These are phyloP conservation scores for Notocelia uddmanniana DNA, from an alignment of 2,888 invertebrate species.

Conservation along the genomic window DNA sequence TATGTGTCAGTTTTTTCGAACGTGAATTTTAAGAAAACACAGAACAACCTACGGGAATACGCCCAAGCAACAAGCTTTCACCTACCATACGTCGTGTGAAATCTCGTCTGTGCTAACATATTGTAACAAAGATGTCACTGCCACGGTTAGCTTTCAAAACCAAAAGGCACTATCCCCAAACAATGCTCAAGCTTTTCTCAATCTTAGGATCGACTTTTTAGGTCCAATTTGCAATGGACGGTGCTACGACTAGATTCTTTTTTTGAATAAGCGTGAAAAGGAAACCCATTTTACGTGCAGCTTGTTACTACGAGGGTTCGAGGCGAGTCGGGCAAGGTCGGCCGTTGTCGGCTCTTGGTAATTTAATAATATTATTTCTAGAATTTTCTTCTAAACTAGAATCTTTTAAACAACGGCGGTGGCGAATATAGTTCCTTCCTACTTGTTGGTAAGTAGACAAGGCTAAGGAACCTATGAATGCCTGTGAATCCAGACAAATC, in stretches of 20 bases:
- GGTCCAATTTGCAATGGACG: background rate
- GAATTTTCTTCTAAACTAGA: background rate
- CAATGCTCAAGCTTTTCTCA: background rate
- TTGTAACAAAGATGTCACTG: slow-evolving; percentile 12
- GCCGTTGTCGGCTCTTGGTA: background rate
- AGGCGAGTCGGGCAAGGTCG: background rate
- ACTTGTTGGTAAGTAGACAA: too few species aligned
- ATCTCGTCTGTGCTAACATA: slow-evolving; percentile 5
- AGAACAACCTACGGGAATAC: background rate
- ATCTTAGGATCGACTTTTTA: background rate
- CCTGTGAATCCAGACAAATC: too few species aligned
- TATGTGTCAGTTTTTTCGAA: too few species aligned
- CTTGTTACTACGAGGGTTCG: background rate
- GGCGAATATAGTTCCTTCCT: too few species aligned
- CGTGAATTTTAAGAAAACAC: background rate
- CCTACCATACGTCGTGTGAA: background rate
- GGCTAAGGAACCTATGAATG: too few species aligned
- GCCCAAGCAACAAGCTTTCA: background rate
- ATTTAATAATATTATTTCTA: background rate
- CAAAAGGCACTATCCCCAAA: background rate
- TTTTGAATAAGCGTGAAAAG: background rate
- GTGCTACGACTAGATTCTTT: background rate
- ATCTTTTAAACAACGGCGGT: background rate
- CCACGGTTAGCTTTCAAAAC: background rate
- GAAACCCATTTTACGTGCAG: slow-evolving; percentile 14